Conservation (phyloP, 2,888 invertebrate species). For the Macaria notata region DNA sequence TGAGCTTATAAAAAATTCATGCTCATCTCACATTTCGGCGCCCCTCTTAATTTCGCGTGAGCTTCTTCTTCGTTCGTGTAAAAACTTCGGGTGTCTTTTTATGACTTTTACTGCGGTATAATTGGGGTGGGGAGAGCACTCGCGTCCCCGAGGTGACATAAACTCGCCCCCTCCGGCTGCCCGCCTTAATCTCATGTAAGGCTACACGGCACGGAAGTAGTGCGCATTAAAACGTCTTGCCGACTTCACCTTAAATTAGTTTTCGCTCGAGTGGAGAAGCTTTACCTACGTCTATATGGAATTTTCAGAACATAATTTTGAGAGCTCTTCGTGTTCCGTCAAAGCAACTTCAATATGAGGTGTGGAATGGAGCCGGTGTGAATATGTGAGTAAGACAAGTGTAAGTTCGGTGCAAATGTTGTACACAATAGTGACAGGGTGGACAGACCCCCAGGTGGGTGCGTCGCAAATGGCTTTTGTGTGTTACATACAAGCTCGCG, state of each 20-base stretch:
- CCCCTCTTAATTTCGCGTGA: constrained; percentile 82
- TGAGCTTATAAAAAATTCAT: constrained; percentile 82
- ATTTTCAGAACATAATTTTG: not conserved
- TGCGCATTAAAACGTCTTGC: constrained; percentile 62
- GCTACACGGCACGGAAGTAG: constrained; percentile 66
- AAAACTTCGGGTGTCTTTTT: constrained; percentile 83
- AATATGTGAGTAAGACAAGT: constrained; percentile 22
- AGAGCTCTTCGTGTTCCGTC: not conserved
- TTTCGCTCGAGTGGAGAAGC: constrained; percentile 6
- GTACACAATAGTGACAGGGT: constrained; percentile 34
- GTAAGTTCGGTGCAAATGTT: constrained; percentile 34
- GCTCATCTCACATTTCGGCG: constrained; percentile 82
- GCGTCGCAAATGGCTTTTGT: constrained; percentile 67
- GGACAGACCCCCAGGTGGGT: constrained; percentile 57
- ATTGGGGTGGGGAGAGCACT: constrained; percentile 80
- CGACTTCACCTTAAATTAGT: constrained; percentile 53
- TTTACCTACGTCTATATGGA: constrained; percentile 1
- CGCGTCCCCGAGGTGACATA: constrained; percentile 81
- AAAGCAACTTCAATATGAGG: constrained; percentile 1
- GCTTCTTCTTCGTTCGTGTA: constrained; percentile 80
- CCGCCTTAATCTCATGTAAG: constrained; percentile 79
- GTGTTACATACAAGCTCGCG: constrained; percentile 47
- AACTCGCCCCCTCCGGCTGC: constrained; percentile 75
- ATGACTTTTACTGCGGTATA: constrained; percentile 83
- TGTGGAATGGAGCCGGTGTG: constrained; percentile 11